Evolutionary conservation across 2,888 invertebrate genomes (phyloP).

Genomic region (Drosophila austrosaltans): DNA sequence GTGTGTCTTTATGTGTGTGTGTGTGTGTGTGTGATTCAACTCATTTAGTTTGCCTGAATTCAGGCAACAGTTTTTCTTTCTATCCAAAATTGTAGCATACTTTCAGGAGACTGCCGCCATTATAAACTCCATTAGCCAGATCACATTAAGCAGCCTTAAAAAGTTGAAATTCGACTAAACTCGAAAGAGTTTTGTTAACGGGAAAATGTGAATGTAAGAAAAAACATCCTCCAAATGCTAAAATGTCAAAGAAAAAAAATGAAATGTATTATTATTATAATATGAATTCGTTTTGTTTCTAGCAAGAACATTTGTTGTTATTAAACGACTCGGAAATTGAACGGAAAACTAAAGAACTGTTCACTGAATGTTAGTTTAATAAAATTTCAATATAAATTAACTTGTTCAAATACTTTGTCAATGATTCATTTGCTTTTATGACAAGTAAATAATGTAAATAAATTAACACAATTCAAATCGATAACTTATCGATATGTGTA

Average conservation of each 20-base stretch:
- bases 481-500: constrained; percentile 1
- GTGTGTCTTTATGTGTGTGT: not conserved
- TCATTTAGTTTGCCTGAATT: constrained; percentile 43
- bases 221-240: not conserved
- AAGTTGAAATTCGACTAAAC: not conserved
- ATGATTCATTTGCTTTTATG: too few relatives aligned
- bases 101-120: not conserved
- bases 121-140: not conserved
- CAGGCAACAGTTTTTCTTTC: constrained; percentile 24
- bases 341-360: not conserved
- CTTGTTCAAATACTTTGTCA: too few relatives aligned
- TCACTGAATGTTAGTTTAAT: too few relatives aligned
- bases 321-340: not conserved
- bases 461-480: not conserved
- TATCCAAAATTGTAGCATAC: not conserved
- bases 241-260: too few relatives aligned
- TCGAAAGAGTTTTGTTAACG: too few relatives aligned
- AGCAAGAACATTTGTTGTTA: too few relatives aligned
- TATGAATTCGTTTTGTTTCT: too few relatives aligned
- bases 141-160: not conserved
- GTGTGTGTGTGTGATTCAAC: not conserved
- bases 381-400: too few relatives aligned
- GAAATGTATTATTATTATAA: too few relatives aligned
- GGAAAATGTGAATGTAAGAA: not conserved
- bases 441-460: too few relatives aligned